These are phyloP conservation scores for Eledona agricola DNA, from an alignment of 2,888 invertebrate genomes.

Conservation along the genomic window DNA sequence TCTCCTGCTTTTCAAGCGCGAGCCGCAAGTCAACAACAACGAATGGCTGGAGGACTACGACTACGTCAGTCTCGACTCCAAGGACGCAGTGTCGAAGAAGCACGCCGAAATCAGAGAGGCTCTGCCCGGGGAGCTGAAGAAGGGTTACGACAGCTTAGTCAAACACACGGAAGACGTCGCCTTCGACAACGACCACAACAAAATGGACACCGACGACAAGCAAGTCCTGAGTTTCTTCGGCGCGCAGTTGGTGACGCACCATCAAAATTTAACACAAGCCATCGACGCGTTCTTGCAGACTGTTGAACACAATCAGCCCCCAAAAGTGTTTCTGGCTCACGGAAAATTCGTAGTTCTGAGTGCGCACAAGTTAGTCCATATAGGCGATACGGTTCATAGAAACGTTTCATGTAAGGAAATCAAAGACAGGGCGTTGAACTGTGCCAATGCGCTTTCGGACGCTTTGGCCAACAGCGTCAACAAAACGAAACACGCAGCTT, in stretches of 20 bases:
- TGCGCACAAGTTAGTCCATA: slow-evolving; percentile 92
- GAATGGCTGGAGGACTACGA: slow-evolving; percentile 89
- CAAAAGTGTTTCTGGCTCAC: slow-evolving; percentile 91
- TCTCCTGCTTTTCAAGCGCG: slow-evolving; percentile 77
- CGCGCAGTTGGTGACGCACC: slow-evolving; percentile 85
- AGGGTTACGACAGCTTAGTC: slow-evolving; percentile 79
- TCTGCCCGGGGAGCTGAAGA: slow-evolving; percentile 76
- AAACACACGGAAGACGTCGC: slow-evolving; percentile 75
- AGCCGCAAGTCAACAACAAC: slow-evolving; percentile 62
- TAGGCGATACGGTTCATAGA: slow-evolving; percentile 92
- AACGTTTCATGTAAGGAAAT: slow-evolving; percentile 80
- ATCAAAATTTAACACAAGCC: slow-evolving; percentile 84
- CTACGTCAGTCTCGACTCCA: slow-evolving; percentile 86
- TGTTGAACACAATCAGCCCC: slow-evolving; percentile 92
- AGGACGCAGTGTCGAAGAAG: slow-evolving; percentile 74
- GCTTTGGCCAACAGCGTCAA: slow-evolving; percentile 83
- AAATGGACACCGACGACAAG: slow-evolving; percentile 78
- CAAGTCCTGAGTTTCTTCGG: slow-evolving; percentile 88
- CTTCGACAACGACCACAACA: slow-evolving; percentile 65
- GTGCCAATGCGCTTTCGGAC: slow-evolving; percentile 83
- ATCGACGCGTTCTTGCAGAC: slow-evolving; percentile 92
- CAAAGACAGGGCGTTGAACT: slow-evolving; percentile 75
- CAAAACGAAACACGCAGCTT: slow-evolving; percentile 90
- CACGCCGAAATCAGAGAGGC: slow-evolving; percentile 78
- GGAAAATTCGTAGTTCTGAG: slow-evolving; percentile 94